Evolutionary conservation across 1,140 invertebrate species (phyloP), one percentile per base, ranked within the genome.

Genomic region (Mycetomoellerius zeteki): DNA sequence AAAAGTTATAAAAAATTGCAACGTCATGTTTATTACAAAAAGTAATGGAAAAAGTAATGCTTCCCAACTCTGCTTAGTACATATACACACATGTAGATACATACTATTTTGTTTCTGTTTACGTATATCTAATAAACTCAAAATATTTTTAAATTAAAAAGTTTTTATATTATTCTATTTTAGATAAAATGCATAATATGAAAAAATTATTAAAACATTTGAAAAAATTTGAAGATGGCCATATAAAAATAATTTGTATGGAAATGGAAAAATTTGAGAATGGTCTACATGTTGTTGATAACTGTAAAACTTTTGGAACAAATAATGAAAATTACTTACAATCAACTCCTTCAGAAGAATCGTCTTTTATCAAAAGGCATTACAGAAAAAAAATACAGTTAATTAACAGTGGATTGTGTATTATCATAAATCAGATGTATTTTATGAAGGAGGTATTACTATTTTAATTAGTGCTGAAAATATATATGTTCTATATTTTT

Each of bases 391-490:
- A 56, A 7, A 21, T 92, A 24, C 85, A 43, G 16, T 6, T 10
- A 16, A 75, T 84, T 62, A 62, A 92, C 19, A 92, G 30, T 30
- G 92, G 92, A 33, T 62, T 92, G 10, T 92, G 88, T 37, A 56
- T 93, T 24, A 91, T 93, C 52, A 91, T 93, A 64, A 93, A 91
- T 86, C 86, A 93, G 73, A 92, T 78, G 47, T 56, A 21, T 64
- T 93, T 90, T 6, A 21, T n/a, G 50, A 0, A 33, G 43, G 84
- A 88, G 76, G 72, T 90, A 87, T 65, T 27, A 6, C 52, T 56
- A 56, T 82, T 52, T 7, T 71, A 69, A 16, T 67, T 0, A 19
- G 1, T 60, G 65, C 62, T 37, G 33, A 33, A 77, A 58, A 47
- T 47, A 47, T 47, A 19, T 24, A 5, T 62, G n/a, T 81, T 80